Evolutionary conservation across 2,888 invertebrate species (phyloP).

Genomic region (Germaria angustata): DNA sequence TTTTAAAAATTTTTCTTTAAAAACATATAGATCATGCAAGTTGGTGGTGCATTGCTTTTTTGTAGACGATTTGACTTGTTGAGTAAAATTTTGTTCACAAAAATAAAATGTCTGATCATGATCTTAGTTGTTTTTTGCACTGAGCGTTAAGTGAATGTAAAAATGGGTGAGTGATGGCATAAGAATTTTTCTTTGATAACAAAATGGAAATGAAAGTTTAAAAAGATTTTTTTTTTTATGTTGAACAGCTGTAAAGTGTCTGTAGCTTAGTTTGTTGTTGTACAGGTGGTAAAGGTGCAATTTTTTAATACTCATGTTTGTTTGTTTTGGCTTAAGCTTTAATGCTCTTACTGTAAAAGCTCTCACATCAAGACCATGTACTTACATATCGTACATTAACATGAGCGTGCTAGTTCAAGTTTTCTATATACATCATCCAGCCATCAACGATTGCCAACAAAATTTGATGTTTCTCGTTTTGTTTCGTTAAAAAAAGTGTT

Average conservation of each 20-base stretch:
- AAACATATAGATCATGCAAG: conserved; percentile 48
- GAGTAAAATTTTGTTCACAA: conserved; percentile 1
- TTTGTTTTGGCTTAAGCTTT: conserved; percentile 10
- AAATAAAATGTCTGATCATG: no score
- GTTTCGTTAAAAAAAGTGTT: conserved; percentile 18
- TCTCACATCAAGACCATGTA: conserved; percentile 59
- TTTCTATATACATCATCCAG: conserved; percentile 48
- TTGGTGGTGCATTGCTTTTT: conserved; percentile 56
- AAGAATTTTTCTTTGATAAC: not conserved
- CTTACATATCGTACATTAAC: conserved; percentile 56
- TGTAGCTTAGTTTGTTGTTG: conserved; percentile 18
- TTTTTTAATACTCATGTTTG: conserved; percentile 5
- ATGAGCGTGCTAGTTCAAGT: conserved; percentile 29
- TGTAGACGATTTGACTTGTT: not conserved
- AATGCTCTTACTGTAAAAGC: conserved; percentile 50
- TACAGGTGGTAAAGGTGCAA: conserved; percentile 25
- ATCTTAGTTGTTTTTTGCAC: not conserved
- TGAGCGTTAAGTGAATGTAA: conserved; percentile 40
- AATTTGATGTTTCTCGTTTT: conserved; percentile 22
- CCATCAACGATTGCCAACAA: conserved; percentile 21
- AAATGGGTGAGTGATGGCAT: conserved; percentile 33
- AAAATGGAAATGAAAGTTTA: not conserved
- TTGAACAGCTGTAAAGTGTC: not conserved
- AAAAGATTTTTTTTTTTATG: not conserved
- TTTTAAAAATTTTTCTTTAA: not conserved